Evolutionary conservation across 2,113 vertebrate genomes (phyloP).

Genomic region (Mustela lutreola): DNA sequence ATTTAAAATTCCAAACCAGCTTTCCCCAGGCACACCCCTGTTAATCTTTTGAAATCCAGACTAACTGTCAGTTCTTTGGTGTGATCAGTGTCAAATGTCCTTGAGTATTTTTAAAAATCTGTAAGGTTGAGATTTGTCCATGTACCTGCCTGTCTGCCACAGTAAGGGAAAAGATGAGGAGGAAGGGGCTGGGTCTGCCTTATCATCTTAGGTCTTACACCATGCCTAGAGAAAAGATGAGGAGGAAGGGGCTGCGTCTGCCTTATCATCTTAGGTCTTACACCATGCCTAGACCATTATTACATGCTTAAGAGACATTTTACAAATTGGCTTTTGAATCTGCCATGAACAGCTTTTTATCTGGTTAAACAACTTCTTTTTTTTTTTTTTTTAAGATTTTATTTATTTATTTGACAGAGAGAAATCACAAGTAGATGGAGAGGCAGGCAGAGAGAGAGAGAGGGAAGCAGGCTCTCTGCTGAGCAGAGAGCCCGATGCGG

Average conservation of each 20-base stretch:
- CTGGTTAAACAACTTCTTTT: not conserved
- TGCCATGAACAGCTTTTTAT: not conserved
- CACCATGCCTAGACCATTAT: not conserved
- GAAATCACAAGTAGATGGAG: no score
- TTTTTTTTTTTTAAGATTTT: no score
- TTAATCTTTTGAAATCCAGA: not conserved
- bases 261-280: not conserved
- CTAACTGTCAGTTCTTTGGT: not conserved
- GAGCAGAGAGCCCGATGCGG: no score
- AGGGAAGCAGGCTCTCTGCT: no score
- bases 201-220: not conserved
- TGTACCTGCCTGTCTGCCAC: not conserved
- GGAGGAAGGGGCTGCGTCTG: not conserved
- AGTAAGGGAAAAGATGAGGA: not conserved
- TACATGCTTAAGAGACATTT: constrained; percentile 11
- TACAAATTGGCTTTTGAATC: constrained; percentile 9
- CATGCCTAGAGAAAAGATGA: not conserved
- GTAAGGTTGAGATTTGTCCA: not conserved
- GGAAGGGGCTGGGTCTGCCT: not conserved
- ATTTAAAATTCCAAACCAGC: not conserved
- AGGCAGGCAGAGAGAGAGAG: no score
- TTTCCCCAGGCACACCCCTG: not conserved
- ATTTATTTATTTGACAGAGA: no score
- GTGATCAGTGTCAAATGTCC: not conserved
- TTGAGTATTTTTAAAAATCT: constrained; percentile 28